phyloP scores from a whole-genome alignment of 2,113 vertebrate genomes.

The Cottus gobio region DNA sequence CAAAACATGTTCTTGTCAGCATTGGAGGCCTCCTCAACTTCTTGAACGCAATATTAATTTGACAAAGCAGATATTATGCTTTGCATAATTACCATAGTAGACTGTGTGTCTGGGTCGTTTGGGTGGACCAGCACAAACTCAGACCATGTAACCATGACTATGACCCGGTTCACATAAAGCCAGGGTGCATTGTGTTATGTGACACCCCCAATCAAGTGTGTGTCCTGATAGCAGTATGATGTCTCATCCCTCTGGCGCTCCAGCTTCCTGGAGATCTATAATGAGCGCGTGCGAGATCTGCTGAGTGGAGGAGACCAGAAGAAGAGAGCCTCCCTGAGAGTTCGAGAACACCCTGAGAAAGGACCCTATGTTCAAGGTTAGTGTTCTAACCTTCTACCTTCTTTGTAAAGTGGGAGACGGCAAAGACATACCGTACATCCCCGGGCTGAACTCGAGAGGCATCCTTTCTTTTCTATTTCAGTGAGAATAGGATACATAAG shows the following conservation, averaged over 20 bases:
- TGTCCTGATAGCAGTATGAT: background rate
- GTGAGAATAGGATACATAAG: background rate
- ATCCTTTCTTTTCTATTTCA: background rate
- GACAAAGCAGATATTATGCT: background rate
- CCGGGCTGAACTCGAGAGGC: background rate
- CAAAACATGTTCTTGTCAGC: background rate
- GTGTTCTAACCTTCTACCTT: slow-evolving; percentile 3
- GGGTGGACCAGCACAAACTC: background rate
- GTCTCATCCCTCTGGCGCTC: slow-evolving; percentile 16
- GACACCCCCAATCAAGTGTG: background rate
- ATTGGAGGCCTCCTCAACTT: background rate
- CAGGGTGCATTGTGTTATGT: background rate
- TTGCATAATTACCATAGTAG: background rate
- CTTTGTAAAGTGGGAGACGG: background rate
- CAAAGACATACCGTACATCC: background rate
- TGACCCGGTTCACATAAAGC: slow-evolving; percentile 13
- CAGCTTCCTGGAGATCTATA: slow-evolving; percentile 99
- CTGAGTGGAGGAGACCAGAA: slow-evolving; percentile 86
- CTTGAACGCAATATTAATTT: background rate
- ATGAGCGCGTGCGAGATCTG: slow-evolving; percentile 94
- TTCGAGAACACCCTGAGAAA: slow-evolving; percentile 89
- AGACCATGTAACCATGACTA: slow-evolving; percentile 15
- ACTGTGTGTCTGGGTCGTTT: slow-evolving; percentile 3
- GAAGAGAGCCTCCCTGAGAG: slow-evolving; percentile 85
- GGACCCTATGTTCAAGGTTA: slow-evolving; percentile 97